These are phyloP conservation scores for Conistra vaccinii DNA, from an alignment of 2,888 invertebrate genomes.

Conservation along the genomic window DNA sequence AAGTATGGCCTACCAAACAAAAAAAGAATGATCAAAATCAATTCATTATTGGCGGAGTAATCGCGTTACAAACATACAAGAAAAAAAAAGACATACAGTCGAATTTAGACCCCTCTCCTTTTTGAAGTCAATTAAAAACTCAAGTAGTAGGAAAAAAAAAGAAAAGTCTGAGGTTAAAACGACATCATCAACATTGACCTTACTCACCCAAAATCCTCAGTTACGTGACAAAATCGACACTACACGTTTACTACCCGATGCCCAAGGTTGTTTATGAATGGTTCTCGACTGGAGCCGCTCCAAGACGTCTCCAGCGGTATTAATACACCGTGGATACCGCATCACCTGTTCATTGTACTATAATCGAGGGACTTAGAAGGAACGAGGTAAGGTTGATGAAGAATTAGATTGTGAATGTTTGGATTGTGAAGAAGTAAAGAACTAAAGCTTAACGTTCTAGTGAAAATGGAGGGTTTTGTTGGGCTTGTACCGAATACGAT, in stretches of 20 bases:
- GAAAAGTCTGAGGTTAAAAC: no score
- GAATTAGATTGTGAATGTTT: neutral
- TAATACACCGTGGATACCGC: constrained; percentile 42
- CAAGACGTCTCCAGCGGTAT: constrained; percentile 59
- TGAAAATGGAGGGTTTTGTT: no score
- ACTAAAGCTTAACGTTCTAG: no score
- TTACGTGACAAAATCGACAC: constrained; percentile 5
- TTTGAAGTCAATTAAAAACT: no score
- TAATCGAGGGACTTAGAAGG: neutral
- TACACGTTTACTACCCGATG: constrained; percentile 47
- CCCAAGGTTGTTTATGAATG: constrained; percentile 67
- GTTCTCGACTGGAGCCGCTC: constrained; percentile 61
- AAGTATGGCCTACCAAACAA: no score
- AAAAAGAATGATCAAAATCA: no score
- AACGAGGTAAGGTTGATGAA: neutral
- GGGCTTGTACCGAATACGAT: no score
- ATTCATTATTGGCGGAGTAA: no score
- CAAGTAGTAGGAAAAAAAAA: no score
- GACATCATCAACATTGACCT: neutral
- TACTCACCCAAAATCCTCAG: neutral
- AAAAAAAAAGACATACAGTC: no score
- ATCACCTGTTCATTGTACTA: constrained; percentile 46
- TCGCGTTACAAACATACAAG: no score
- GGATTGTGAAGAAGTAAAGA: neutral
- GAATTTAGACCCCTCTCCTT: no score